Evolutionary conservation across 2,888 invertebrate species (phyloP).

Genomic region (Oxystoma pomonae): DNA sequence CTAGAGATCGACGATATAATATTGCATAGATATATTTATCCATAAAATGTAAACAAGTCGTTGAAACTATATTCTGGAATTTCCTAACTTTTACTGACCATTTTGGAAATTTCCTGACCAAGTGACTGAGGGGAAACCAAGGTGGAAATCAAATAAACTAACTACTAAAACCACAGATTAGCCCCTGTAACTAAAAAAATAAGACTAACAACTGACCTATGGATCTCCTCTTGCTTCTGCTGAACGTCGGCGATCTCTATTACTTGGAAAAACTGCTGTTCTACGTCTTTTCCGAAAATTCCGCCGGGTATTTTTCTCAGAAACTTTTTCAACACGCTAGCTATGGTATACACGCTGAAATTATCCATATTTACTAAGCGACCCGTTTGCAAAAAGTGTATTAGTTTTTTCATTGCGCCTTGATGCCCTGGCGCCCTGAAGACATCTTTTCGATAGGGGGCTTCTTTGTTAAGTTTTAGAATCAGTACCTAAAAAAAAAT

Average conservation of each 20-base stretch:
- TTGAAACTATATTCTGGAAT: too few relatives aligned
- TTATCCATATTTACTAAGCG: conserved; percentile 89
- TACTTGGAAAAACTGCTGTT: conserved; percentile 84
- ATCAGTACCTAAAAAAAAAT: conserved; percentile 74
- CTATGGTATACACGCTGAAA: conserved; percentile 96
- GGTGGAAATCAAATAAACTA: too few relatives aligned
- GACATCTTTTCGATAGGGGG: conserved; percentile 88
- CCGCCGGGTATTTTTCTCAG: conserved; percentile 95
- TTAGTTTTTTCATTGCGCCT: conserved; percentile 89
- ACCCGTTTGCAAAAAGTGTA: conserved; percentile 86
- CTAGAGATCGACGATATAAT: too few relatives aligned
- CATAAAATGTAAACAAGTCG: too few relatives aligned
- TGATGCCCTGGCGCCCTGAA: conserved; percentile 95
- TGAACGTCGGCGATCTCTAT: conserved; percentile 77
- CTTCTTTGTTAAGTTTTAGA: conserved; percentile 91
- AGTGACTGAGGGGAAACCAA: too few relatives aligned
- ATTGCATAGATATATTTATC: too few relatives aligned
- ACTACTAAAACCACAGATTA: too few relatives aligned
- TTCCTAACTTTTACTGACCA: too few relatives aligned
- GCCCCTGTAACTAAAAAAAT: too few relatives aligned
- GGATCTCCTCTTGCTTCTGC: conserved; percentile 87
- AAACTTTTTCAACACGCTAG: conserved; percentile 97
- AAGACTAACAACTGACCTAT: conserved; percentile 68
- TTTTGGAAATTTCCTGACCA: too few relatives aligned
- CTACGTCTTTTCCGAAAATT: conserved; percentile 89